Evolutionary conservation across 2,113 vertebrate genomes (phyloP), one percentile per base, ranked within the genome.

Genomic region (Rostratula benghalensis): DNA sequence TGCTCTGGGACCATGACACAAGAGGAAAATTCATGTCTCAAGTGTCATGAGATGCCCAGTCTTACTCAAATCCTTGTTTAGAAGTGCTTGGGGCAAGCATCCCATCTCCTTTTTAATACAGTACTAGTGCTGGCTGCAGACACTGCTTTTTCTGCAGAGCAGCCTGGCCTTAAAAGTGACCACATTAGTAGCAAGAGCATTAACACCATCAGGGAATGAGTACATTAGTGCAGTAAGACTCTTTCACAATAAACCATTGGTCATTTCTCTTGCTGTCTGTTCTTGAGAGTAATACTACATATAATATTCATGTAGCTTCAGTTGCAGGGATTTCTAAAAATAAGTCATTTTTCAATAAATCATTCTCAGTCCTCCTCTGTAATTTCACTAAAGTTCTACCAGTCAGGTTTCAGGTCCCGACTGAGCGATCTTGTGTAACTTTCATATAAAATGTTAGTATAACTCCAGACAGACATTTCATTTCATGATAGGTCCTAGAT

Each of bases 271-370:
- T 37, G 21, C 8, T 80, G 54, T 5, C 24, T 93, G 8, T 59
- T 77, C 59, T 60, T 74, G 35, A 76, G 48, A 77, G 30, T 39
- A 91, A 50, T 53, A 37, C 54, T 74, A 21, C 33, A 61, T 59
- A 74, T 14, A 91, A 83, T 74, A 80, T 65, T 94, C 21, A 80
- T 94, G 60, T 31, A 89, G 81, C n/a, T 83, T 88, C 45, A 48
- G 48, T 21, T 63, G 28, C 15, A 75, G 21, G 13, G 65, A 45
- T 87, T 84, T 89, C 77, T 94, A 91, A 96, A 97, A 94, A 93
- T 65, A 83, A 73, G 87, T 6, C 14, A 27, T 41, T 84, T 91
- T 75, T 71, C 13, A 84, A 70, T 16, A 95, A 93, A 71, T 51
- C 28, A 27, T 59, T 87, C 60, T 84, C 73, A 64, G 33, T 82